These are phyloP conservation scores for Pseudopodoces humilis DNA, from an alignment of 2,113 vertebrate genomes.

Conservation along the genomic window DNA sequence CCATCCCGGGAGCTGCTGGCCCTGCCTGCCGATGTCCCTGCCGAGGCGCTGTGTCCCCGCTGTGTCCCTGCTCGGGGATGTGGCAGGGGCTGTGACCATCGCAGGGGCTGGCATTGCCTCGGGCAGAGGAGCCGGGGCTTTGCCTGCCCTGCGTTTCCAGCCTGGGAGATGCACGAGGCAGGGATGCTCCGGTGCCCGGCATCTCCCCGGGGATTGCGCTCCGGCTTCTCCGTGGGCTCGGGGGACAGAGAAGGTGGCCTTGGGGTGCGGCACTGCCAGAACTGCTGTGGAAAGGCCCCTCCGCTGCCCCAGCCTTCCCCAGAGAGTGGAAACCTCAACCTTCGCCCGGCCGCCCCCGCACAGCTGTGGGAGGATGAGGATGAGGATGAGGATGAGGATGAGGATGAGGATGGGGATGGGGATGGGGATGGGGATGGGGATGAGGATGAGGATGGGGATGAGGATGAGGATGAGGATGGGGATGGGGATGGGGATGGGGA, in stretches of 20 bases:
- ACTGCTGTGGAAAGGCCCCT: not conserved
- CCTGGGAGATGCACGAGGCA: not conserved
- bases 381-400: too few species aligned
- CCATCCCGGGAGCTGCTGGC: not conserved
- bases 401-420: too few species aligned
- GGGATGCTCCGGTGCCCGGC: not conserved
- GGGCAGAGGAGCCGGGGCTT: not conserved
- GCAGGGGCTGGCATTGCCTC: not conserved
- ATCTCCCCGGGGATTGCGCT: not conserved
- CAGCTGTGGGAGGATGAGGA: not conserved
- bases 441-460: not conserved
- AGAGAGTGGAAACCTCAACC: not conserved
- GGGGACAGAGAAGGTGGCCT: not conserved
- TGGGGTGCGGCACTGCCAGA: fast-evolving
- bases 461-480: not conserved
- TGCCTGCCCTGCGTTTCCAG: not conserved
- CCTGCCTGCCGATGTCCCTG: not conserved
- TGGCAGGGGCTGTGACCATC: not conserved
- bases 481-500: too few species aligned
- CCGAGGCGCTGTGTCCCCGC: not conserved
- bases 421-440: too few species aligned
- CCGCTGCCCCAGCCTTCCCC: fast-evolving
- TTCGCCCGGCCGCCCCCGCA: fast-evolving
- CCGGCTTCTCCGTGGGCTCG: fast-evolving
- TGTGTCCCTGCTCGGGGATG: fast-evolving